Conservation (phyloP, 2,888 invertebrate species). For the Agrotis exclamationis region DNA sequence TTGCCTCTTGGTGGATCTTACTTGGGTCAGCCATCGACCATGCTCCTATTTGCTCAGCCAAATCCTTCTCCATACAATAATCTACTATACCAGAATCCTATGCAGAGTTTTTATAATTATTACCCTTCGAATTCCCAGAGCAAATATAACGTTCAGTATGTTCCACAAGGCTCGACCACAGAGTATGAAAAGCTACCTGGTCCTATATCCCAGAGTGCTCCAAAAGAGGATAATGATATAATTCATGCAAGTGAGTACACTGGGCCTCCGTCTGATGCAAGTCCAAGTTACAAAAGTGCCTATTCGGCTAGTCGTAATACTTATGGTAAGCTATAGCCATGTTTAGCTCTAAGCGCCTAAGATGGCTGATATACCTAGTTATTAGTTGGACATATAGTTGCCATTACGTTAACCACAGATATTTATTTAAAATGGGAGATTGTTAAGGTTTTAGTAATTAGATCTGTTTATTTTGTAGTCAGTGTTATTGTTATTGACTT, state of each 20-base stretch:
- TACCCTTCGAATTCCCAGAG: conserved; percentile 82
- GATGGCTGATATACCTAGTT: conserved; percentile 52
- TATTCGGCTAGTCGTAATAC: conserved; percentile 78
- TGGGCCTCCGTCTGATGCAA: conserved; percentile 78
- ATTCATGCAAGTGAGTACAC: conserved; percentile 79
- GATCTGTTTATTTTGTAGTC: conserved; percentile 20
- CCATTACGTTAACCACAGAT: conserved; percentile 72
- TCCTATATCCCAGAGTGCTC: conserved; percentile 73
- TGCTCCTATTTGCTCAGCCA: conserved; percentile 82
- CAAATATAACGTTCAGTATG: conserved; percentile 79
- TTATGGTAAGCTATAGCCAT: conserved; percentile 75
- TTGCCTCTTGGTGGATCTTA: conserved; percentile 76
- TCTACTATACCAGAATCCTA: conserved; percentile 78
- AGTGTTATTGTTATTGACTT: conserved; percentile 22
- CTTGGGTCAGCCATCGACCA: conserved; percentile 81
- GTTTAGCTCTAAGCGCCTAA: conserved; percentile 28
- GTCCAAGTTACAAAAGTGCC: conserved; percentile 78
- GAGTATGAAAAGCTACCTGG: conserved; percentile 83
- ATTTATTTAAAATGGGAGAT: conserved; percentile 69
- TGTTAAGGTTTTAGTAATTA: conserved; percentile 37
- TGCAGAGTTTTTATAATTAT: conserved; percentile 83
- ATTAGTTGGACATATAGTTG: conserved; percentile 62
- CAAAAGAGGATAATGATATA: conserved; percentile 85
- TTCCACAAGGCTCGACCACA: conserved; percentile 68
- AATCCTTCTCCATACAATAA: conserved; percentile 82